A percentile compares a stretch with the other conserved stretches of the same genome.
Conservation (phyloP, 2,113 vertebrate species). For the Elanoides forficatus region DNA sequence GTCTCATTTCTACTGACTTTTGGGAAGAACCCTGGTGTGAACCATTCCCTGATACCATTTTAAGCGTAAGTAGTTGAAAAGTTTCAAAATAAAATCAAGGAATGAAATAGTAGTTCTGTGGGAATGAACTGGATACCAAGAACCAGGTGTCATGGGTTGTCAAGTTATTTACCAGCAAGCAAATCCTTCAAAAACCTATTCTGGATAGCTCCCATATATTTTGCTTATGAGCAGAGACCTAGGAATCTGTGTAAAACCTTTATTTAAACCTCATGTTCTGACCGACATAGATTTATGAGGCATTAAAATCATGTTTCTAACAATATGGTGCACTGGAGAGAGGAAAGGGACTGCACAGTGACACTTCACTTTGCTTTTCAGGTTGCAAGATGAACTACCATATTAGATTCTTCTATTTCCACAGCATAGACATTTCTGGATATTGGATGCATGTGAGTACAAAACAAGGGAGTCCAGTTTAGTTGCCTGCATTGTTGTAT, state of each 20-base stretch:
- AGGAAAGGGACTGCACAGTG: not conserved
- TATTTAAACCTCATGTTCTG: not conserved
- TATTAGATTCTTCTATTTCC: not conserved
- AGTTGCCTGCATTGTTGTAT: not conserved
- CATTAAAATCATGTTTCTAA: not conserved
- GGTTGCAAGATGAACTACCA: not conserved
- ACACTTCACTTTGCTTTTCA: not conserved
- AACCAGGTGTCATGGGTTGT: not conserved
- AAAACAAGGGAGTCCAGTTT: not conserved
- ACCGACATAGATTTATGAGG: accelerated
- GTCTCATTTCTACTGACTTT: not conserved
- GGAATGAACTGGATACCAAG: not conserved
- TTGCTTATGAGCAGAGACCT: not conserved
- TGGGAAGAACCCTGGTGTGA: not conserved
- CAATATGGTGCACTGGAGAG: not conserved
- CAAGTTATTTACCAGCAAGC: not conserved
- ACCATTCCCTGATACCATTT: not conserved
- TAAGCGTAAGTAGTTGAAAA: not conserved
- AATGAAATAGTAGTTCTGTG: not conserved
- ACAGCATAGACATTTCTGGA: not conserved
- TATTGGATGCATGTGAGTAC: not conserved
- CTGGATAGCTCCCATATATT: not conserved
- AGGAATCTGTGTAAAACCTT: not conserved
- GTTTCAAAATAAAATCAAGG: not conserved
- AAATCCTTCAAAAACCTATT: not conserved